Conservation (phyloP, 2,797 vertebrate species). For the Smutsia gigantea region DNA sequence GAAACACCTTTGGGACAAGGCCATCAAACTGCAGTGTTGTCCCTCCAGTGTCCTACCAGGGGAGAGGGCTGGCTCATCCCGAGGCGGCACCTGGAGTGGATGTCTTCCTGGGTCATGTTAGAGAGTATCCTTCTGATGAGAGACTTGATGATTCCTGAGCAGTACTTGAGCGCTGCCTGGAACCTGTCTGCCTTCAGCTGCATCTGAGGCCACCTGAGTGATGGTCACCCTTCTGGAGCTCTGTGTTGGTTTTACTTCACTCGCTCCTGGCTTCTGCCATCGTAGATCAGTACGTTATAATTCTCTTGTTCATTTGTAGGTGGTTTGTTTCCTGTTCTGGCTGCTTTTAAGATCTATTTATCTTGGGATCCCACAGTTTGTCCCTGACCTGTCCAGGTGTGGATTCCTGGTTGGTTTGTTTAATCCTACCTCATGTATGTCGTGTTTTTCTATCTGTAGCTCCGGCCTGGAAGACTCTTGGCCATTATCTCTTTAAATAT, state of each 20-base stretch:
- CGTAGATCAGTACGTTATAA: not conserved
- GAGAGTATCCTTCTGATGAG: not conserved
- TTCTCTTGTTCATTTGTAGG: not conserved
- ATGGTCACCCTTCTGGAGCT: not conserved
- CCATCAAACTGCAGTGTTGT: rapidly evolving
- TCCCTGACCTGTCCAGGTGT: not conserved
- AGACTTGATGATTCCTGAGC: too few species aligned
- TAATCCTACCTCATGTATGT: too few species aligned
- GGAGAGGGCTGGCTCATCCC: not conserved
- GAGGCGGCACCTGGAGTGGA: not conserved
- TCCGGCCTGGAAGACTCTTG: not conserved
- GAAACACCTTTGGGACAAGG: too few species aligned
- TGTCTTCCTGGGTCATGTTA: not conserved
- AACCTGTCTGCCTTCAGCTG: too few species aligned
- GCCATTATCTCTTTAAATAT: not conserved
- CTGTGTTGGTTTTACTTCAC: rapidly evolving
- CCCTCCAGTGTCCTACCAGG: not conserved
- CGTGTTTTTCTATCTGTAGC: not conserved
- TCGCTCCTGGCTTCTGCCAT: not conserved
- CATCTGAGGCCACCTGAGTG: too few species aligned
- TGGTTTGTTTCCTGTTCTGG: not conserved
- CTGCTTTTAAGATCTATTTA: not conserved
- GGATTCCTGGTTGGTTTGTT: not conserved
- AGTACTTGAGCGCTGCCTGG: not conserved
- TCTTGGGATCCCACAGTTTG: not conserved